phyloP scores from a whole-genome alignment of 2,113 vertebrate genomes.

The Falcunculus frontatus region DNA sequence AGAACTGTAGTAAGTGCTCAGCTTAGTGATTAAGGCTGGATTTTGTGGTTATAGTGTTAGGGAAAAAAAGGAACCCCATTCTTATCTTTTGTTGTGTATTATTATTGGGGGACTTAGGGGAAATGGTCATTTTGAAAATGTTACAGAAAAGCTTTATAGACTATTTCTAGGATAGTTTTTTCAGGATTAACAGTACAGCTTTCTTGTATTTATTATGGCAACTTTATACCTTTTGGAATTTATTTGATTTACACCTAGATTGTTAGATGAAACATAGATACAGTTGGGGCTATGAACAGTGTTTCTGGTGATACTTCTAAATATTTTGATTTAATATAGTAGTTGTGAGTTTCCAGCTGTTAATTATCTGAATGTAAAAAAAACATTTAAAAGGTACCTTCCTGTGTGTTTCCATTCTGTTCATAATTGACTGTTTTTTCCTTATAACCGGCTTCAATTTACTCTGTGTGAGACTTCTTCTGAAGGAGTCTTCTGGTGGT shows the following conservation, averaged over 20 bases:
- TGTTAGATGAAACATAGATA: neutral
- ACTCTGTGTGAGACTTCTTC: neutral
- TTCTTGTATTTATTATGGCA: neutral
- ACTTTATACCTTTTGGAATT: neutral
- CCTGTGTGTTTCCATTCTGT: neutral
- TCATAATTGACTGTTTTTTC: neutral
- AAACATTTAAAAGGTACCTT: neutral
- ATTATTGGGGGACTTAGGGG: neutral
- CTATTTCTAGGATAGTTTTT: neutral
- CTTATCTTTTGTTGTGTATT: neutral
- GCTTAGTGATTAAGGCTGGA: neutral
- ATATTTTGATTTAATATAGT: neutral
- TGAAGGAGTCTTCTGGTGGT: neutral
- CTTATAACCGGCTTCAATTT: neutral
- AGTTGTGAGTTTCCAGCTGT: neutral
- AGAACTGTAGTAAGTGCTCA: neutral
- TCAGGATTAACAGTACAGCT: neutral
- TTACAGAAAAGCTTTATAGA: neutral
- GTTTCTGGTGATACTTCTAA: neutral
- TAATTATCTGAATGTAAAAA: neutral
- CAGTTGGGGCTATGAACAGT: neutral
- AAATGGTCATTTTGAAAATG: neutral
- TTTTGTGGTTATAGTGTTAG: neutral
- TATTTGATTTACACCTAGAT: neutral
- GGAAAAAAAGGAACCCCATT: neutral